Conservation (phyloP, 2,113 vertebrate species). For the Rhinopomastus cyanomelas region DNA sequence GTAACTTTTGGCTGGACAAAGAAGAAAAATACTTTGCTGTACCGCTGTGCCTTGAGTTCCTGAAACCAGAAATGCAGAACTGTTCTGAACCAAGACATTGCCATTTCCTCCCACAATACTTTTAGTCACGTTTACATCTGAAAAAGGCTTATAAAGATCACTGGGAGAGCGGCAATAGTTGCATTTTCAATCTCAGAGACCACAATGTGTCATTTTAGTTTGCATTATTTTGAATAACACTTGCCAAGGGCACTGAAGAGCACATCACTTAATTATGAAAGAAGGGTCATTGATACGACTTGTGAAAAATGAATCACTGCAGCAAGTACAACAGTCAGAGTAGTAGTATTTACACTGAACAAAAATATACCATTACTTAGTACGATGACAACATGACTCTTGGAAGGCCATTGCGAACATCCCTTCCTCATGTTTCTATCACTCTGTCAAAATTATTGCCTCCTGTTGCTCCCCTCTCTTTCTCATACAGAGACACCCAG, state of each 20-base stretch:
- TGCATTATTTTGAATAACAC: neutral
- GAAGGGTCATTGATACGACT: neutral
- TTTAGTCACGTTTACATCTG: neutral
- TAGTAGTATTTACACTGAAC: neutral
- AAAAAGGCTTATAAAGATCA: neutral
- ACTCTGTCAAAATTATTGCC: neutral
- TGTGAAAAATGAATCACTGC: neutral
- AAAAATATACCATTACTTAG: neutral
- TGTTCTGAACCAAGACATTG: neutral
- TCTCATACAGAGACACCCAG: neutral
- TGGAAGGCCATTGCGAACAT: neutral
- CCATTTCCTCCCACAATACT: neutral
- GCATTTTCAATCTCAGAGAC: neutral
- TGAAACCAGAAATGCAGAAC: neutral
- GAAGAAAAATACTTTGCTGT: neutral
- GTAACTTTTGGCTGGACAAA: neutral
- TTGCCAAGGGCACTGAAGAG: neutral
- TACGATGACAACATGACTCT: neutral
- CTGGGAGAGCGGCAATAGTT: neutral
- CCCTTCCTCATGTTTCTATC: neutral
- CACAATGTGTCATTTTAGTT: neutral
- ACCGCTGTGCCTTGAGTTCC: neutral
- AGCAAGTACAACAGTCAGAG: neutral
- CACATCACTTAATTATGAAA: neutral
- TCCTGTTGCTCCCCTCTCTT: neutral